phyloP scores from a whole-genome alignment of 2,888 invertebrate genomes.

The Hirtodrosophila duncani region DNA sequence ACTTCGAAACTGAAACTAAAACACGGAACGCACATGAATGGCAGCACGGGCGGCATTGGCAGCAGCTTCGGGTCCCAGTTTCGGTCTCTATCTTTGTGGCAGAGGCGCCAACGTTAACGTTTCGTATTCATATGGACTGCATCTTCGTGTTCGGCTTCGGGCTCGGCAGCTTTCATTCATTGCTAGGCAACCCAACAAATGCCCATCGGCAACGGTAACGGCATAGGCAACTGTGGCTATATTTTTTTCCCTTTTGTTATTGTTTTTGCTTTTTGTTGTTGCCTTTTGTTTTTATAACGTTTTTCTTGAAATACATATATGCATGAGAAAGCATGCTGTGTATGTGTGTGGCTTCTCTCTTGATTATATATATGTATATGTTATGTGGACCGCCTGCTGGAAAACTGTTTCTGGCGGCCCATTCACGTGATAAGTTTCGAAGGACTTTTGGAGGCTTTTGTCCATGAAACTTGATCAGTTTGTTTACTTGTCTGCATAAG shows the following conservation, averaged over 20 bases:
- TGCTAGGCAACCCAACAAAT: conserved; percentile 30
- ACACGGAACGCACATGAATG: conserved; percentile 30
- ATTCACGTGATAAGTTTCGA: conserved; percentile 55
- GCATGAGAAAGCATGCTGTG: background rate
- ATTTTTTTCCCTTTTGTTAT: conserved; percentile 19
- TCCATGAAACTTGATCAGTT: conserved; percentile 37
- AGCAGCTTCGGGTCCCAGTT: conserved; percentile 45
- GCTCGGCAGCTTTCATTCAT: conserved; percentile 56
- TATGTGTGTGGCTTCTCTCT: too few relatives aligned
- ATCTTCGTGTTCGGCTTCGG: conserved; percentile 4
- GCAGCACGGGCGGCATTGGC: conserved; percentile 44
- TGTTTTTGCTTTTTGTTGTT: conserved; percentile 46
- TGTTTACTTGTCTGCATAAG: conserved; percentile 22
- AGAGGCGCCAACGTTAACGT: conserved; percentile 3
- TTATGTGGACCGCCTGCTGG: conserved; percentile 17
- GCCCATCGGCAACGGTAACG: background rate
- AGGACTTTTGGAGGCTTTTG: conserved; percentile 32
- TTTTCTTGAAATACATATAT: conserved; percentile 43
- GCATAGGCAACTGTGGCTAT: conserved; percentile 4
- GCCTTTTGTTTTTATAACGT: conserved; percentile 64
- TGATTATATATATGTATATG: too few relatives aligned
- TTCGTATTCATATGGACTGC: conserved; percentile 21
- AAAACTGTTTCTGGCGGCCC: conserved; percentile 38
- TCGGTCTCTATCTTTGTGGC: background rate
- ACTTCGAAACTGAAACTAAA: conserved; percentile 57